Evolutionary conservation across 2,888 invertebrate genomes (phyloP).

Genomic region (Trachelus tabidus): DNA sequence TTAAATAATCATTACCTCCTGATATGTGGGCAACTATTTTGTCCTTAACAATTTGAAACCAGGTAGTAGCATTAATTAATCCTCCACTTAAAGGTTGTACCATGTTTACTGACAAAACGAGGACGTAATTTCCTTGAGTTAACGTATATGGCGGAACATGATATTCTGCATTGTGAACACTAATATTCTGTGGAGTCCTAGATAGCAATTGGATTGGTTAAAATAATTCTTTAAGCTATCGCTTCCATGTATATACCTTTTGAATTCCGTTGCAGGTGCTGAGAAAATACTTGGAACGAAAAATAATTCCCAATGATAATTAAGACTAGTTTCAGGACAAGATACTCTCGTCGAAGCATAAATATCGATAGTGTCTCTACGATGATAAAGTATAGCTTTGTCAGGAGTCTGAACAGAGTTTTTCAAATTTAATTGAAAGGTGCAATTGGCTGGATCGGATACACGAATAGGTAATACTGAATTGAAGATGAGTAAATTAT

Average conservation of each 20-base stretch:
- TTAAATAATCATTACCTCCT: slow-evolving; percentile 11
- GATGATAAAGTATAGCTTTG: slow-evolving; percentile 11
- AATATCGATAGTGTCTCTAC: slow-evolving; percentile 12
- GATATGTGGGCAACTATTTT: slow-evolving; percentile 13
- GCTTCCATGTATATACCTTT: neutral
- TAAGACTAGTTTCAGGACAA: slow-evolving; percentile 14
- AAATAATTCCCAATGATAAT: slow-evolving; percentile 16
- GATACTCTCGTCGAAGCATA: slow-evolving; percentile 4
- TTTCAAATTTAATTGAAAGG: slow-evolving; percentile 2
- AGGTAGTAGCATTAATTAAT: slow-evolving; percentile 11
- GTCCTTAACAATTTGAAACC: slow-evolving; percentile 15
- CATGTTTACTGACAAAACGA: slow-evolving; percentile 12
- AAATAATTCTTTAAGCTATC: neutral
- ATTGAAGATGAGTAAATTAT: slow-evolving; percentile 2
- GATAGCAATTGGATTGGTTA: no score
- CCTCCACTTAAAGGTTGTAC: slow-evolving; percentile 3
- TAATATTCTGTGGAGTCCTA: no score
- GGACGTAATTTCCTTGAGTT: slow-evolving; percentile 8
- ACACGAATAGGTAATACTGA: slow-evolving; percentile 7
- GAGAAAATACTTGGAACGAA: slow-evolving; percentile 10
- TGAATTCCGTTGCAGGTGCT: neutral
- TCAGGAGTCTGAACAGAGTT: slow-evolving; percentile 12
- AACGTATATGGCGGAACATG: slow-evolving; percentile 10
- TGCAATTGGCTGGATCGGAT: slow-evolving; percentile 6
- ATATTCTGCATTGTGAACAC: slow-evolving; percentile 7